These are phyloP conservation scores for Orius laevigatus DNA, from an alignment of 1,140 invertebrate genomes.

Conservation along the genomic window DNA sequence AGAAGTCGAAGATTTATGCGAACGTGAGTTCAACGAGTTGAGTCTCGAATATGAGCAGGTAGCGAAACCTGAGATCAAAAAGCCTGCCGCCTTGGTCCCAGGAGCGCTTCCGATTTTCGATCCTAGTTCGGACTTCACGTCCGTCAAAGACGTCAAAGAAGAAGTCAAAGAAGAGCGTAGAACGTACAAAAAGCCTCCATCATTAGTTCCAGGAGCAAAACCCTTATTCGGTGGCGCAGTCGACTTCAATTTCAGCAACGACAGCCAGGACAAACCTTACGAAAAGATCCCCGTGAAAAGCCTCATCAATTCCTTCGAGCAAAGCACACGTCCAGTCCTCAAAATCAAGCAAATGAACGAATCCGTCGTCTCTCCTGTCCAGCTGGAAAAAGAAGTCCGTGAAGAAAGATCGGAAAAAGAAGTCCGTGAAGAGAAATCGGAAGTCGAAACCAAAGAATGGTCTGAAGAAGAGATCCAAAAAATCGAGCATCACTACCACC, in stretches of 20 bases:
- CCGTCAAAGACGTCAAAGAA: background rate
- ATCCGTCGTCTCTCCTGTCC: slow-evolving; percentile 6
- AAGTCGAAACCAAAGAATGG: background rate
- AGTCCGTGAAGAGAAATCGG: background rate
- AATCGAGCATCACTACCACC: slow-evolving; percentile 12
- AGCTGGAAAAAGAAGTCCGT: background rate
- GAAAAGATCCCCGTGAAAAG: slow-evolving; percentile 42
- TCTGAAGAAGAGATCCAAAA: slow-evolving; percentile 10
- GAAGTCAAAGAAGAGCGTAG: slow-evolving; percentile 5
- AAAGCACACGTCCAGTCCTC: slow-evolving; percentile 35
- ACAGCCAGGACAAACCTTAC: slow-evolving; percentile 27
- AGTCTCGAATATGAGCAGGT: slow-evolving; percentile 16
- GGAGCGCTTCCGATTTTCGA: slow-evolving; percentile 8
- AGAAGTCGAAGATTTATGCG: slow-evolving; percentile 19
- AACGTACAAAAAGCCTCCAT: slow-evolving; percentile 25
- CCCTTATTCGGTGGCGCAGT: slow-evolving; percentile 21
- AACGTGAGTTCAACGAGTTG: slow-evolving; percentile 12
- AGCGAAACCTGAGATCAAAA: slow-evolving; percentile 6
- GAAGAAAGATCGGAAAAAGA: background rate
- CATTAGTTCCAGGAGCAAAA: slow-evolving; percentile 26
- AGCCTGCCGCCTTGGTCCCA: slow-evolving; percentile 8
- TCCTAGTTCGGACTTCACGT: background rate
- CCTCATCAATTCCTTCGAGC: slow-evolving; percentile 44
- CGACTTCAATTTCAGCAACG: slow-evolving; percentile 14
- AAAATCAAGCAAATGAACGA: slow-evolving; percentile 36